Evolutionary conservation across 2,113 vertebrate species (phyloP), one percentile per base, ranked within the genome.

Genomic region (Phasianus colchicus): DNA sequence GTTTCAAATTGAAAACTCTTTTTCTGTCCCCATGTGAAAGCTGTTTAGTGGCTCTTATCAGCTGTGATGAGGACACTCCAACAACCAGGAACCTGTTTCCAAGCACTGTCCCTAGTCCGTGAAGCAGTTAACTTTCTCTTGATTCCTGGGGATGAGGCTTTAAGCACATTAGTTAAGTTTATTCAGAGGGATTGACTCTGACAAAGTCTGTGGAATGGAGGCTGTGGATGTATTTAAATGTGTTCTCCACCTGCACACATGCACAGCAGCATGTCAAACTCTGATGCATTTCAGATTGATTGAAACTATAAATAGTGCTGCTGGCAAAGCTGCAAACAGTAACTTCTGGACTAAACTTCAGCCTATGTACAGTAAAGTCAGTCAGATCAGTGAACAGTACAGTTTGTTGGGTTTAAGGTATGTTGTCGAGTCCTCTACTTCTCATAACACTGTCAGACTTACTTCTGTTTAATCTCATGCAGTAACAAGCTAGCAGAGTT

Each of bases 281-380:
- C 89, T 88, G 90, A 93, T 91, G 94, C 87, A 96, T 95, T 95
- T 93, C 82, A 97, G 78, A 87, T n/a, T 92, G 92, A 90, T 95
- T 96, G 90, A 94, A 95, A 92, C 92, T 97, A 95, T 96, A 97
- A 94, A 96, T 94, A 96, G 88, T 81, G 54, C 60, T 91, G 76
- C 86, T 97, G 96, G 92, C 93, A 97, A 94, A 97, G 81, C 83
- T 96, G 97, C 95, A 97, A 97, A 92, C 95, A 92, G 96, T 96
- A 96, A 97, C 92, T 95, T 97, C 94, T 95, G 92, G 89, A 93
- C 84, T 83, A 86, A 96, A 91, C 82, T 81, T 29, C 60, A 90
- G 82, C 54, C 93, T 89, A 96, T 94, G 86, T 72, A 86, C 89
- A 74, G 77, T 88, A 75, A 96, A 90, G 67, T 70, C 78, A 85